phyloP scores from a whole-genome alignment of 2,888 invertebrate genomes.

The Euclidia mi region DNA sequence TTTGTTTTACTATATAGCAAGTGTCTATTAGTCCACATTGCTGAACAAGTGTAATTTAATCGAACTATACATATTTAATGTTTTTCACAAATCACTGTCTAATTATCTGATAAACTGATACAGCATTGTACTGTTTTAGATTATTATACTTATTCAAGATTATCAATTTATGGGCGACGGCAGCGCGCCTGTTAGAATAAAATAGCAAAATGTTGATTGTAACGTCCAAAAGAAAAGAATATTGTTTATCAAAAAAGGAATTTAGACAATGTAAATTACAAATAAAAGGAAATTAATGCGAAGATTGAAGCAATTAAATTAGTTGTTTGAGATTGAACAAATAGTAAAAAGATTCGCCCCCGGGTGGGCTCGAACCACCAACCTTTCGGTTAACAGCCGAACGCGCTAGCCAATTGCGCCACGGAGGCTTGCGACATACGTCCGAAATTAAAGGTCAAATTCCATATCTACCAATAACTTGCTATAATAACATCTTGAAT shows the following conservation, averaged over 20 bases:
- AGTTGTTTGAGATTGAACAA: too few species aligned
- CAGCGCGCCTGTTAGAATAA: slow-evolving; percentile 23
- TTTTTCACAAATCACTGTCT: too few species aligned
- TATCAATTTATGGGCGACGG: neutral
- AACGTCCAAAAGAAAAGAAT: neutral
- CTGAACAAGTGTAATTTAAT: too few species aligned
- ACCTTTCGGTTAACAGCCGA: slow-evolving; percentile 99
- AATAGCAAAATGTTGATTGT: slow-evolving; percentile 23
- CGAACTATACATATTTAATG: too few species aligned
- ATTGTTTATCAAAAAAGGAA: neutral
- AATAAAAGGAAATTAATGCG: neutral
- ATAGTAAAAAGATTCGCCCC: slow-evolving; percentile 91
- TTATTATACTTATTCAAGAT: neutral
- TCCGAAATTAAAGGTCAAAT: slow-evolving; percentile 5
- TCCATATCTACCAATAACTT: neutral
- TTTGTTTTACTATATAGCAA: too few species aligned
- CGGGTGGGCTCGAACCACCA: slow-evolving; percentile 99
- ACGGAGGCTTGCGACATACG: slow-evolving; percentile 91
- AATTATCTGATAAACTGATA: neutral
- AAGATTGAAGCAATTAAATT: neutral
- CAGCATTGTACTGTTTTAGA: too few species aligned
- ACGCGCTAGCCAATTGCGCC: slow-evolving; percentile 99
- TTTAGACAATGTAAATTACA: too few species aligned
- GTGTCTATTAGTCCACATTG: too few species aligned
- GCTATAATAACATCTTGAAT: too few species aligned